Conservation (phyloP, 2,888 invertebrate species). For the Dasysyrphus tricinctus region DNA sequence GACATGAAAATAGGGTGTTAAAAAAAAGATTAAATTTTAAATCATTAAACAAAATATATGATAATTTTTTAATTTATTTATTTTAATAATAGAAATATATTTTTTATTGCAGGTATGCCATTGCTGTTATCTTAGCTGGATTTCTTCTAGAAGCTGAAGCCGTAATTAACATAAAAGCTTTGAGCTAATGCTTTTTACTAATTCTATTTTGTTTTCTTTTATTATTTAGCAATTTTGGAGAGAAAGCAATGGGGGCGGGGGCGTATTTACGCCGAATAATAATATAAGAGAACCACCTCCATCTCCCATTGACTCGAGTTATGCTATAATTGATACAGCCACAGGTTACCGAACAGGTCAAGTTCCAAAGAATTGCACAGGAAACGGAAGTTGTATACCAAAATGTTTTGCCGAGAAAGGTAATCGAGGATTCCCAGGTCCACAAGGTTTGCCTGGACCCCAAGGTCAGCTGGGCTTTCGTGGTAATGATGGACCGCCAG, state of each 20-base stretch:
- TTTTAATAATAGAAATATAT: too few relatives aligned
- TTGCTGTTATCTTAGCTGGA: slow-evolving; percentile 81
- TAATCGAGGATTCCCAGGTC: slow-evolving; percentile 90
- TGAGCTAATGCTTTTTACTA: neutral
- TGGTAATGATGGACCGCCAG: slow-evolving; percentile 93
- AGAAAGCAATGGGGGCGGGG: slow-evolving; percentile 77
- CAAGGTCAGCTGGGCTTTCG: slow-evolving; percentile 92
- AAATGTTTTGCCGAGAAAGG: slow-evolving; percentile 96
- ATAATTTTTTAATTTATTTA: too few relatives aligned
- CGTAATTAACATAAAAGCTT: slow-evolving; percentile 77
- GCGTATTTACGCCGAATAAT: slow-evolving; percentile 79
- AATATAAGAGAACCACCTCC: slow-evolving; percentile 77
- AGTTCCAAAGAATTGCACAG: slow-evolving; percentile 86
- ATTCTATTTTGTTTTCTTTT: slow-evolving; percentile 15
- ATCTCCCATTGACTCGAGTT: slow-evolving; percentile 77
- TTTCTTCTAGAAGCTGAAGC: slow-evolving; percentile 80
- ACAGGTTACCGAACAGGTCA: slow-evolving; percentile 78
- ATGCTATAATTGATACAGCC: slow-evolving; percentile 81
- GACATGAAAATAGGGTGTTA: too few relatives aligned
- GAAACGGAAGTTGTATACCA: slow-evolving; percentile 89
- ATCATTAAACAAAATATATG: too few relatives aligned
- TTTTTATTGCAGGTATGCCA: slow-evolving; percentile 80
- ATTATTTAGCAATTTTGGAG: slow-evolving; percentile 83
- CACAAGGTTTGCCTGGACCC: slow-evolving; percentile 88
- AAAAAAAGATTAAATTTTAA: too few relatives aligned